Percentiles rank a stretch among this genome's conserved stretches.
These are phyloP conservation scores for Carpatolechia fugitivella DNA, from an alignment of 2,888 invertebrate genomes.

Conservation along the genomic window DNA sequence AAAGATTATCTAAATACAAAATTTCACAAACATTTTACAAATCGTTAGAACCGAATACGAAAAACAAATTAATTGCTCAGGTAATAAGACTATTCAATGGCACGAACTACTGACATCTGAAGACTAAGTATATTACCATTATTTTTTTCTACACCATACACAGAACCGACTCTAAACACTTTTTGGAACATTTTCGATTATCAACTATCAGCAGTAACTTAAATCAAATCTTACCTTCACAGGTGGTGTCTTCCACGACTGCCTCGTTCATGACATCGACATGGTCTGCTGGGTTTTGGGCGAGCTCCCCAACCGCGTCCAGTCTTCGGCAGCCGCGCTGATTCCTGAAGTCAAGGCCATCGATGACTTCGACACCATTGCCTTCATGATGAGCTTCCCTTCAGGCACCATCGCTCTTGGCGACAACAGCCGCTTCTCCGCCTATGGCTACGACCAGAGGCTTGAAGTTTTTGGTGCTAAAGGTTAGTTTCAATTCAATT, in stretches of 20 bases:
- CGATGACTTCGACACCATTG: slow-evolving; percentile 82
- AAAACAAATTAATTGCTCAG: too few species aligned
- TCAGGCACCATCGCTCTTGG: slow-evolving; percentile 81
- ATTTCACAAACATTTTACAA: too few species aligned
- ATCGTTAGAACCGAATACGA: too few species aligned
- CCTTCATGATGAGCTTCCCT: slow-evolving; percentile 79
- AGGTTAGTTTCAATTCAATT: slow-evolving; percentile 62
- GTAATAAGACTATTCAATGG: too few species aligned
- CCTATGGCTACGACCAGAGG: slow-evolving; percentile 84
- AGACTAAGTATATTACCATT: too few species aligned
- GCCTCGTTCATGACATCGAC: slow-evolving; percentile 84
- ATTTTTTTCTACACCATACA: too few species aligned
- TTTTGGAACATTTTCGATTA: too few species aligned
- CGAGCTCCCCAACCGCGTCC: slow-evolving; percentile 80
- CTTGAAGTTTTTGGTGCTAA: slow-evolving; percentile 82
- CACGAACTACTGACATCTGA: too few species aligned
- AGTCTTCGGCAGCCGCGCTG: slow-evolving; percentile 73
- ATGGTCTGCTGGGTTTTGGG: slow-evolving; percentile 82
- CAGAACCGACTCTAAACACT: too few species aligned
- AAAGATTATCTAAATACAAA: too few species aligned
- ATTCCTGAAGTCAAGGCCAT: slow-evolving; percentile 80
- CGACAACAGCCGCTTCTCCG: slow-evolving; percentile 81
- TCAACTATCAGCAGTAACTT: too few species aligned
- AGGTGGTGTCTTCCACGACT: slow-evolving; percentile 85
- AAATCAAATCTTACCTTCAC: too few species aligned